Evolutionary conservation across 2,797 vertebrate genomes (phyloP).

Genomic region (Oreortyx pictus): DNA sequence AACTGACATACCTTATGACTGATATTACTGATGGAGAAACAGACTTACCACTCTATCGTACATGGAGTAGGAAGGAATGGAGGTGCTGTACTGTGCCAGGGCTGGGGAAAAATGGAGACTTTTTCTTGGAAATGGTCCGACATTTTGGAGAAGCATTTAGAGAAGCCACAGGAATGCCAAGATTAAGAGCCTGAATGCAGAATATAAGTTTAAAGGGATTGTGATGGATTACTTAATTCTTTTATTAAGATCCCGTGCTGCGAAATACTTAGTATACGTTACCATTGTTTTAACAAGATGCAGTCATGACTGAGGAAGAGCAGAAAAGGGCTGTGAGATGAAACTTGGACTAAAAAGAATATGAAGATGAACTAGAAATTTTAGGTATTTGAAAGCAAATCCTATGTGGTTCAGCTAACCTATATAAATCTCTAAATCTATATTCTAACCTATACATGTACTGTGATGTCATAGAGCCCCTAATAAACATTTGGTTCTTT

Average conservation of each 20-base stretch:
- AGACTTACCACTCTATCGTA: neutral
- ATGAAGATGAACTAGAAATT: conserved; percentile 42
- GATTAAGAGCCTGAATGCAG: conserved; percentile 43
- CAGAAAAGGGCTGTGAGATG: conserved; percentile 39
- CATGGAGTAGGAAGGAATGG: neutral
- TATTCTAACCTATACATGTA: conserved; percentile 57
- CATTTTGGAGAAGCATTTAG: conserved; percentile 64
- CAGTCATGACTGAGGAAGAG: conserved; percentile 17
- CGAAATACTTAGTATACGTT: conserved; percentile 25
- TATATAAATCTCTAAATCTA: conserved; percentile 56
- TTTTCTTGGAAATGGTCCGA: conserved; percentile 63
- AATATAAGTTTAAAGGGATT: conserved; percentile 64
- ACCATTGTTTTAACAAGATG: conserved; percentile 5
- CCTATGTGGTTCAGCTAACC: conserved; percentile 48
- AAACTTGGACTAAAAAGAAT: conserved; percentile 49
- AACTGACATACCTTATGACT: neutral
- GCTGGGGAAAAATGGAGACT: conserved; percentile 27
- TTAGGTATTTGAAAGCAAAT: conserved; percentile 68
- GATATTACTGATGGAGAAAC: conserved; percentile 6
- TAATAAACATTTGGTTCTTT: conserved; percentile 54
- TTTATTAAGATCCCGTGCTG: conserved; percentile 46
- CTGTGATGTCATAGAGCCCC: conserved; percentile 59
- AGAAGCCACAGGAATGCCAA: conserved; percentile 65
- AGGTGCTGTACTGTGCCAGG: neutral
- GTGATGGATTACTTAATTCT: conserved; percentile 66